phyloP scores from a whole-genome alignment of 2,888 invertebrate species.

The Xestoiulus laeticollis region DNA sequence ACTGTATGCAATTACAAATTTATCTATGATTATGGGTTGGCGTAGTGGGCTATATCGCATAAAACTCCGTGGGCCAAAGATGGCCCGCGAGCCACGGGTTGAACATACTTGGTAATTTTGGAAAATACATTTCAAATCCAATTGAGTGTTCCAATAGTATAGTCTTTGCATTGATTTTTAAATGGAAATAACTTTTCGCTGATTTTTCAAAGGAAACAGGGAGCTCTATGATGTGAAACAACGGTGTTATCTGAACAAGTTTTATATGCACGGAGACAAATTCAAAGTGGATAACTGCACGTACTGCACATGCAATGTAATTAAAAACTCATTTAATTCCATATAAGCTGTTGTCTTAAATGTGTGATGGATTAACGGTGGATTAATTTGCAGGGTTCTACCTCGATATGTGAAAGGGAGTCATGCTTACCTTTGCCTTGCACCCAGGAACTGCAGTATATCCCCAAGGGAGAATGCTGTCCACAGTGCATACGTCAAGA shows the following conservation, averaged over 20 bases:
- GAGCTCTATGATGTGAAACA: constrained; percentile 67
- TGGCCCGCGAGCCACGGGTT: too few species aligned
- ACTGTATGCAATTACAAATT: too few species aligned
- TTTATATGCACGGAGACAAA: constrained; percentile 72
- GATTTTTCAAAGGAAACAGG: constrained; percentile 64
- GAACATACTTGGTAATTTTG: too few species aligned
- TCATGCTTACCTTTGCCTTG: constrained; percentile 94
- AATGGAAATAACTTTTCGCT: constrained; percentile 5
- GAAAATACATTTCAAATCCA: too few species aligned
- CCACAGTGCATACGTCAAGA: constrained; percentile 60
- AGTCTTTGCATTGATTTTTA: constrained; percentile 39
- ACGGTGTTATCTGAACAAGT: constrained; percentile 76
- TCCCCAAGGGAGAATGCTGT: constrained; percentile 63
- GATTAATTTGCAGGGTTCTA: constrained; percentile 70
- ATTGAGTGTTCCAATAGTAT: too few species aligned
- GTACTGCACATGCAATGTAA: constrained; percentile 76
- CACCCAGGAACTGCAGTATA: constrained; percentile 72
- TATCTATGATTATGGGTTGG: too few species aligned
- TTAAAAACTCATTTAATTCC: constrained; percentile 45
- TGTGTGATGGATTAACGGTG: neutral
- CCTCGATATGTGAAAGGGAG: constrained; percentile 79
- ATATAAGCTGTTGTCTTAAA: too few species aligned
- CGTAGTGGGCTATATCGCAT: too few species aligned
- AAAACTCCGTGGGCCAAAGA: too few species aligned
- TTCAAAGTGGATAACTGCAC: constrained; percentile 76